phyloP scores from a whole-genome alignment of 92 coral and sea anemone species.

The Bergia puertoricense region DNA sequence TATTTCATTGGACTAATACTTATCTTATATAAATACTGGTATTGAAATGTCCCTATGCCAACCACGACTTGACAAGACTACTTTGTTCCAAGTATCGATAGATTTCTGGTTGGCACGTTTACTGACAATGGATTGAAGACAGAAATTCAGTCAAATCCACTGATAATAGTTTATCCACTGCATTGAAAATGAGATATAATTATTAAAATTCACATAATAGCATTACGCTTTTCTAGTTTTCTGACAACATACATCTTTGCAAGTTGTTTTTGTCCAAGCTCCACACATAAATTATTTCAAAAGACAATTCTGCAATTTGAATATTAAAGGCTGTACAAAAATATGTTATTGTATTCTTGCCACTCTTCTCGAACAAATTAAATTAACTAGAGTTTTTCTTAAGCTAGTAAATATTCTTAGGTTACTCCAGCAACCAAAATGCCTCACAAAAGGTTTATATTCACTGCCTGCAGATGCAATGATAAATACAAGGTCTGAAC shows the following conservation, averaged over 20 bases:
- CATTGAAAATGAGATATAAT: neutral
- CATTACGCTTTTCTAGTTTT: neutral
- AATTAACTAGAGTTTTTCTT: neutral
- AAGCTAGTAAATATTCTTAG: neutral
- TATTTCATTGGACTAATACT: neutral
- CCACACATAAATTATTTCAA: neutral
- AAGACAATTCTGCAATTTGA: neutral
- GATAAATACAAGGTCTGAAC: neutral
- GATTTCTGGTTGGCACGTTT: neutral
- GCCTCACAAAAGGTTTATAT: neutral
- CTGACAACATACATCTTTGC: neutral
- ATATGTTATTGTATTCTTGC: conserved; percentile 22
- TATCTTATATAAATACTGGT: too few relatives aligned
- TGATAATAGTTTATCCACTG: neutral
- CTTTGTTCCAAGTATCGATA: too few relatives aligned
- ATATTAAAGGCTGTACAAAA: conserved; percentile 31
- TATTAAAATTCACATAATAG: neutral
- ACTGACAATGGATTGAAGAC: neutral
- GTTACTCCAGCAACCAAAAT: neutral
- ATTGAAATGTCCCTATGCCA: neutral
- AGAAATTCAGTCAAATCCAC: neutral
- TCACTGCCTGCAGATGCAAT: too few relatives aligned
- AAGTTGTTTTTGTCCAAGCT: neutral
- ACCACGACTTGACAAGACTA: neutral
- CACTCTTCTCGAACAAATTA: neutral